phyloP scores from a whole-genome alignment of 2,113 vertebrate genomes.

The Miniopterus natalensis region DNA sequence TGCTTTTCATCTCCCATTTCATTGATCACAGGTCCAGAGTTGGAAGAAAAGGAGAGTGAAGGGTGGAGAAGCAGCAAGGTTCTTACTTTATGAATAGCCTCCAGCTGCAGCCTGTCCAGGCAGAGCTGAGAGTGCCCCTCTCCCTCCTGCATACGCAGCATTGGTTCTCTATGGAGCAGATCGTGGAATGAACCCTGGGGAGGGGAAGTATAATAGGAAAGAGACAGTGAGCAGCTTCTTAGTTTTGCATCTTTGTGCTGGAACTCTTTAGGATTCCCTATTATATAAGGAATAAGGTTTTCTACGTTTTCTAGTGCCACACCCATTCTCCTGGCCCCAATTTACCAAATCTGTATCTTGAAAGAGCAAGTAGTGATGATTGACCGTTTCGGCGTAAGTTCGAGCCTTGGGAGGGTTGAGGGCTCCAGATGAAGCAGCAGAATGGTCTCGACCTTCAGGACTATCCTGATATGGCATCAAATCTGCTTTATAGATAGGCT shows the following conservation, averaged over 20 bases:
- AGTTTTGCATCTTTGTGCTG: conserved; percentile 29
- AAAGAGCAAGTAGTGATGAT: conserved; percentile 90
- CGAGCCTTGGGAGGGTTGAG: conserved; percentile 81
- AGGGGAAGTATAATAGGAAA: neutral
- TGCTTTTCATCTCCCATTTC: neutral
- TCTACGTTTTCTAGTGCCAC: conserved; percentile 29
- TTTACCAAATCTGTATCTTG: conserved; percentile 93
- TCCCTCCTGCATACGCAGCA: conserved; percentile 89
- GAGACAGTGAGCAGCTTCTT: neutral
- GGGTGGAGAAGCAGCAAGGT: neutral
- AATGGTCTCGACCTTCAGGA: conserved; percentile 14
- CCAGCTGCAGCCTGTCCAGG: conserved; percentile 92
- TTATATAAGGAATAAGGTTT: neutral
- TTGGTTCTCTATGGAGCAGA: conserved; percentile 85
- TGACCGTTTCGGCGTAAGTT: conserved; percentile 89
- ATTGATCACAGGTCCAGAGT: neutral
- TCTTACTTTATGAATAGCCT: conserved; percentile 94
- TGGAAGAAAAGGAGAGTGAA: neutral
- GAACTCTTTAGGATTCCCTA: neutral
- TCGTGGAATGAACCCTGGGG: conserved; percentile 90
- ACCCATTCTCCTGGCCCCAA: conserved; percentile 7
- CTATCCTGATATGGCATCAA: conserved; percentile 86
- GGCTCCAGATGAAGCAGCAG: neutral
- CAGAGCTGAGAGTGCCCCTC: conserved; percentile 88
- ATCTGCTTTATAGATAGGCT: conserved; percentile 93